phyloP scores from a whole-genome alignment of 2,888 invertebrate genomes.

The Drosophila leonis region DNA sequence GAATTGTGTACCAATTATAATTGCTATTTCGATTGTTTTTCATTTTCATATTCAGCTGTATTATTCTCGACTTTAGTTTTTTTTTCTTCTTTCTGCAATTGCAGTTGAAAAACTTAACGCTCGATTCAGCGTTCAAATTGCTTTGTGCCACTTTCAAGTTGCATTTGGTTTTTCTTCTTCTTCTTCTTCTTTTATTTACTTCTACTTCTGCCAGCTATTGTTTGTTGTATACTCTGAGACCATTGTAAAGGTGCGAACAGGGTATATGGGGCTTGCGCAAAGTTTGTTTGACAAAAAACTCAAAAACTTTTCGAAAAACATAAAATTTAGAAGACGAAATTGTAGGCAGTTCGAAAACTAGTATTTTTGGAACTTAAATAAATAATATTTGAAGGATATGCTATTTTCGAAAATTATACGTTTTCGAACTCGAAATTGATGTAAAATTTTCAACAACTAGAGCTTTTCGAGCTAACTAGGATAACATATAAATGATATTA shows the following conservation, averaged over 20 bases:
- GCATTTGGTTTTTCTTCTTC: conserved; percentile 49
- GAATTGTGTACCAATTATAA: conserved; percentile 49
- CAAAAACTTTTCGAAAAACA: no score
- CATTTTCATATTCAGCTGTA: conserved; percentile 25
- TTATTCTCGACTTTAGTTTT: conserved; percentile 45
- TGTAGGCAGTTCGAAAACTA: no score
- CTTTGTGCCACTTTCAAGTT: conserved; percentile 78
- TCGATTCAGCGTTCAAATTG: conserved; percentile 80
- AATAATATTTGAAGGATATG: no score
- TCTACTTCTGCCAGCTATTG: conserved; percentile 27
- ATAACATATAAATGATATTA: not conserved
- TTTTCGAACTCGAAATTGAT: not conserved
- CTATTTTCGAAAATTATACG: not conserved
- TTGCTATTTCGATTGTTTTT: conserved; percentile 39
- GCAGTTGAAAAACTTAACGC: conserved; percentile 78
- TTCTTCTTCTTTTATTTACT: conserved; percentile 3
- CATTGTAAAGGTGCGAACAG: not conserved
- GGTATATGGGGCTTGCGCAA: not conserved
- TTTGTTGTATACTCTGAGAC: conserved; percentile 16
- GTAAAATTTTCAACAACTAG: no score
- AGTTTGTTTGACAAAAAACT: not conserved
- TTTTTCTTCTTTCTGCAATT: conserved; percentile 53
- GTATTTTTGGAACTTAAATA: no score
- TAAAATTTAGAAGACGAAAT: no score
- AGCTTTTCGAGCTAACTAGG: not conserved